Evolutionary conservation across 2,797 vertebrate species (phyloP), one percentile per base, ranked within the genome.

Genomic region (Pangasius sanitwongsei): DNA sequence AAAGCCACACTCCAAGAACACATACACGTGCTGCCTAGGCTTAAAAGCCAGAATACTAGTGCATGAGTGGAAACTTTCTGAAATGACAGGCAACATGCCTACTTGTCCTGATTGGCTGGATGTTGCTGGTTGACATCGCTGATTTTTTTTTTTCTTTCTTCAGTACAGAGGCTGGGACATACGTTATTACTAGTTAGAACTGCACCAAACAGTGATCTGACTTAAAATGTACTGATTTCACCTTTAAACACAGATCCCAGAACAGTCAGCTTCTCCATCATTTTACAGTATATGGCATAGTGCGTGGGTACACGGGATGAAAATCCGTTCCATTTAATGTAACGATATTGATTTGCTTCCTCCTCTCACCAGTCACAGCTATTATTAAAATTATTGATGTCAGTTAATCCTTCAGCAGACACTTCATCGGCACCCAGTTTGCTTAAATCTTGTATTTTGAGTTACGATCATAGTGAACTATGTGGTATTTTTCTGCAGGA

Each of bases 401-500:
- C 34, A 81, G 53, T 37, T 48, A n/a, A 65, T 67, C 25, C 67
- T 83, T 83, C 23, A 50, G 61, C 15, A 48, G 31, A 44, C 15
- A 7, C 15, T 44, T n/a, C 37, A 15, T n/a, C 50, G 2, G 37
- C 20, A 15, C 23, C 23, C 1, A 16, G 16, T 8, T 57, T 9
- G 9, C 53, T 15, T 81, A 28, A 28, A 44, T 44, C 37, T 28
- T 41, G 59, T 28, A 37, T 63, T 28, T 44, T 63, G 34, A 61
- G 23, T 61, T 83, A 41, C 3, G 80, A 41, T 6, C 20, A 15
- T 7, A 57, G 1, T 34, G 78, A 59, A 20, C 18, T 12, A 16
- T 4, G 34, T 41, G n/a, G 20, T 59, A 23, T 37, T 83, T 83
- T 48, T 48, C 59, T 83, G 83, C 44, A 85, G 83, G 63, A 85